These are phyloP conservation scores for Drosophila acutilabella DNA, from an alignment of 2,888 invertebrate genomes.

Conservation along the genomic window DNA sequence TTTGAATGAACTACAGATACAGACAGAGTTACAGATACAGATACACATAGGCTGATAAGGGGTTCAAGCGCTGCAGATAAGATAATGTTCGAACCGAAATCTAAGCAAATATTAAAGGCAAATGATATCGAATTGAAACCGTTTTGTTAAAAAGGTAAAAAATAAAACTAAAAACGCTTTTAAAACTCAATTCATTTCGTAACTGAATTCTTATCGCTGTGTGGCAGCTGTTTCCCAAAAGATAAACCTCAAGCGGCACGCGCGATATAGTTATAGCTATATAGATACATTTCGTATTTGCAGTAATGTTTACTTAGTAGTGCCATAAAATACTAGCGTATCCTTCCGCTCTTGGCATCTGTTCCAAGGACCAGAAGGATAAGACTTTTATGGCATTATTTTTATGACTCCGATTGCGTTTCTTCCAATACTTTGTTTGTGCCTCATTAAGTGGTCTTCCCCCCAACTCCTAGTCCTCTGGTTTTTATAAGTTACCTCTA, in stretches of 20 bases:
- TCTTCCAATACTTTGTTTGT: slow-evolving; percentile 57
- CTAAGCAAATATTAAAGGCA: slow-evolving; percentile 62
- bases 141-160: slow-evolving; percentile 32
- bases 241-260: slow-evolving; percentile 63
- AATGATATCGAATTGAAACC: slow-evolving; percentile 36
- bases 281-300: background rate
- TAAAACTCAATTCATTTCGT: slow-evolving; percentile 13
- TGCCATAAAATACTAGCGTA: slow-evolving; percentile 66
- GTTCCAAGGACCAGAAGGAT: slow-evolving; percentile 26
- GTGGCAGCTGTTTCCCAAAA: slow-evolving; percentile 63
- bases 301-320: slow-evolving; percentile 38
- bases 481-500: slow-evolving; percentile 21
- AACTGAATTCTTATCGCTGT: slow-evolving; percentile 39
- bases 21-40: background rate
- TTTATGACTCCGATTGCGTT: slow-evolving; percentile 65
- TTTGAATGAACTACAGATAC: background rate
- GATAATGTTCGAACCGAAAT: slow-evolving; percentile 58
- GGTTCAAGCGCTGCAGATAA: slow-evolving; percentile 43
- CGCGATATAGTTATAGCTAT: slow-evolving; percentile 47
- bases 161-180: background rate
- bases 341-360: slow-evolving; percentile 71
- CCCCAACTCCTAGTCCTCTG: slow-evolving; percentile 22
- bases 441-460: slow-evolving; percentile 57
- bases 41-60: slow-evolving; percentile 46
- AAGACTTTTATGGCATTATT: slow-evolving; percentile 50